Percentiles rank a stretch among this genome's conserved stretches.
These are phyloP conservation scores for Gouania willdenowi DNA, from an alignment of 2,797 vertebrate species.

Conservation along the genomic window DNA sequence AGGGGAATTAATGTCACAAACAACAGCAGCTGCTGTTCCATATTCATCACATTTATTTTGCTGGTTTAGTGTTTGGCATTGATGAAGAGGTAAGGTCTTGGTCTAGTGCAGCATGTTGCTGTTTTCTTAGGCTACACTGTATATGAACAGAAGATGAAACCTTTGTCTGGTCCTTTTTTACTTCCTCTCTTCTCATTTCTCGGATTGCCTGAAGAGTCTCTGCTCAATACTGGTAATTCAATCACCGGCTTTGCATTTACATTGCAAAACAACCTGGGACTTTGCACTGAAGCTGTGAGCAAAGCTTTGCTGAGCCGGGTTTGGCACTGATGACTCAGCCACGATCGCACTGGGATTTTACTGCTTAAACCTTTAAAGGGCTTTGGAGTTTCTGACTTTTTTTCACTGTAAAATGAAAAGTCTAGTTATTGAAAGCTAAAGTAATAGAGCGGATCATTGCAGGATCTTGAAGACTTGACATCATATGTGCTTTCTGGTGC, in stretches of 20 bases:
- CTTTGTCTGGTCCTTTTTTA: conserved; percentile 7
- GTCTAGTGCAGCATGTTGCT: too few species aligned
- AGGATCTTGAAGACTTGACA: too few species aligned
- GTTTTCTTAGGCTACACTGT: too few species aligned
- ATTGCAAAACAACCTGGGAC: conserved; percentile 60
- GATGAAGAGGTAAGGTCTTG: too few species aligned
- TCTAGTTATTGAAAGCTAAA: too few species aligned
- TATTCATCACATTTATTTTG: conserved; percentile 50
- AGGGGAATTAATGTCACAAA: conserved; percentile 49
- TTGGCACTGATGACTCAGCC: conserved; percentile 22
- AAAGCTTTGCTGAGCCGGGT: conserved; percentile 25
- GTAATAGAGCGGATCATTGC: too few species aligned
- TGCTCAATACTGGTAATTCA: conserved; percentile 53
- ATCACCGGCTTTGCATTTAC: conserved; percentile 65
- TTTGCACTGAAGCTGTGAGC: conserved; percentile 32
- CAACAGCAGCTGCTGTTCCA: conserved; percentile 67
- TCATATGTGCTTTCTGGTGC: too few species aligned
- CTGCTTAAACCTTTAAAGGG: conserved; percentile 25
- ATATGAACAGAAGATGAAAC: neutral
- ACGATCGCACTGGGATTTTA: conserved; percentile 20
- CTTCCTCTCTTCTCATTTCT: conserved; percentile 9
- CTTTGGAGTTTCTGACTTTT: too few species aligned
- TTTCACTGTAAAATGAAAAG: too few species aligned
- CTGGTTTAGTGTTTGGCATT: too few species aligned
- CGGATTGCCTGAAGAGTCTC: conserved; percentile 33